Evolutionary conservation across 2,888 invertebrate genomes (phyloP), one percentile per base, ranked within the genome.

Genomic region (Tenthredo notha): DNA sequence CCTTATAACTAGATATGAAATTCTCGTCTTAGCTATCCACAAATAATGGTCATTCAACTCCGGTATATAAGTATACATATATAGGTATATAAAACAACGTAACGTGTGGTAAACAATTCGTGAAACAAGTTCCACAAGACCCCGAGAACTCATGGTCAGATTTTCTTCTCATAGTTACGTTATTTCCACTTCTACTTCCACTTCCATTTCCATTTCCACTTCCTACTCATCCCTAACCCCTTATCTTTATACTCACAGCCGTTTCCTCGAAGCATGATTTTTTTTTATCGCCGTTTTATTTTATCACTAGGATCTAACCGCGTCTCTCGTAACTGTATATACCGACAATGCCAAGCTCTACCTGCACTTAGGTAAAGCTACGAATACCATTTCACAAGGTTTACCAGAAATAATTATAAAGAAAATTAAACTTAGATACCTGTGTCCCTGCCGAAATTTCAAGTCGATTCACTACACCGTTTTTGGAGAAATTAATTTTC

Each of bases 201-300:
- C 4, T 15, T 33, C 37, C 0, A 50, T n/a, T 72, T 72, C 72
- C 40, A 37, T 3, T 15, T 33, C 37, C 0, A 50, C 33, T 72
- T 72, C 40, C 72, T 33, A 43, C 74, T 10, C 74, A 25, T 74
- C 29, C 43, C 12, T 61, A 61, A 61, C 21, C 75, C 10, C 33
- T n/a, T 77, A 40, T 54, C 77, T 29, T 74, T 43, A 21, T 21
- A 18, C 33, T 54, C 29, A 47, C 40, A 43, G 61, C 47, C 15
- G 5, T 80, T 80, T 80, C 80, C 80, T 58, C 43, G 80, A 65
- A 80, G 43, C 80, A 58, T 65, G 80, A 80, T 67, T 54, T 78
- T 37, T 37, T 37, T 65, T 80, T 80, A 80, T 80, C 65, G 37
- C 40, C 80, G 61, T 61, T 80, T 43, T 33, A 29, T 80, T 61